phyloP scores from a whole-genome alignment of 2,888 invertebrate genomes.

The Hydraecia micacea region DNA sequence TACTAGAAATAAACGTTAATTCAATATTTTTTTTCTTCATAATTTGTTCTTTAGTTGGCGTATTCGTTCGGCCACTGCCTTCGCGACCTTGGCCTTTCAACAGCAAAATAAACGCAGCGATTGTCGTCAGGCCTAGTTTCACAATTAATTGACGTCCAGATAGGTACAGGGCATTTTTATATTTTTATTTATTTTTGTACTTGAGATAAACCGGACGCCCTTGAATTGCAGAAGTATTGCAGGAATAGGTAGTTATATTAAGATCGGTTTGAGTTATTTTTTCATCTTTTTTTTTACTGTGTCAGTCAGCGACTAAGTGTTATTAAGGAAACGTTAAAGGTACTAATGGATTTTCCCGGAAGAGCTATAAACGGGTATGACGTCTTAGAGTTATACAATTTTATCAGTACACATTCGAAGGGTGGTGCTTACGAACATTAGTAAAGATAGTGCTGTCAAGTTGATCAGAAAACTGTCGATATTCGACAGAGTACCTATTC shows the following conservation, averaged over 20 bases:
- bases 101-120: constrained; percentile 39
- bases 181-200: constrained; percentile 39
- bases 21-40: constrained; percentile 9
- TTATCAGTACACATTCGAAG: constrained; percentile 1
- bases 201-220: constrained; percentile 24
- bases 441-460: background rate
- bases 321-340: constrained; percentile 28
- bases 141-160: constrained; percentile 45
- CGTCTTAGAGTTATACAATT: constrained; percentile 1
- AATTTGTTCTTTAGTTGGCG: constrained; percentile 17
- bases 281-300: constrained; percentile 22
- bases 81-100: constrained; percentile 61
- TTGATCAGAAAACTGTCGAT: background rate
- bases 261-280: constrained; percentile 14
- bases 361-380: constrained; percentile 17
- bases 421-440: background rate
- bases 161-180: constrained; percentile 24
- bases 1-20: background rate
- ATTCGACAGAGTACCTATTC: background rate
- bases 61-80: constrained; percentile 34
- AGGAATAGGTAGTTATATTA: constrained; percentile 16
- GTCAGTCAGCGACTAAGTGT: background rate
- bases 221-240: constrained; percentile 37
- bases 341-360: constrained; percentile 30
- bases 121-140: constrained; percentile 60